A percentile compares a stretch with the other conserved stretches of the same genome.
phyloP scores from a whole-genome alignment of 2,113 vertebrate genomes.

The Cricetomys ansorgei region DNA sequence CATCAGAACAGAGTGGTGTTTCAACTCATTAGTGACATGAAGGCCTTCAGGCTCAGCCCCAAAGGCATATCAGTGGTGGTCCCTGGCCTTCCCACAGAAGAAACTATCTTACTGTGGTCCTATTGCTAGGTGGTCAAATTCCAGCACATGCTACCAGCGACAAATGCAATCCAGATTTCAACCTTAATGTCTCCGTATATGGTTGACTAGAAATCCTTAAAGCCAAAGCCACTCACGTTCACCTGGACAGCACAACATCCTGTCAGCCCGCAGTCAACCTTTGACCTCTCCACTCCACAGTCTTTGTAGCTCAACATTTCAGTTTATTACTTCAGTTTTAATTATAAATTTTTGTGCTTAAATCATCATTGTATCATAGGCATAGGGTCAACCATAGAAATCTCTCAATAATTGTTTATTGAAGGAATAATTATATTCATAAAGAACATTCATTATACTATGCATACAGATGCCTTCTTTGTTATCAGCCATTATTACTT shows the following conservation, averaged over 20 bases:
- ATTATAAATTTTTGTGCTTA: neutral
- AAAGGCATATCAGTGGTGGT: neutral
- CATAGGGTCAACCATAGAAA: neutral
- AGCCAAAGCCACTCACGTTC: neutral
- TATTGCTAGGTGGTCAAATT: neutral
- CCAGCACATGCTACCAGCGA: neutral
- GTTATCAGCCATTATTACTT: neutral
- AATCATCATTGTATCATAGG: neutral
- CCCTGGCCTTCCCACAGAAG: neutral
- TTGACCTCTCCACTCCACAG: neutral
- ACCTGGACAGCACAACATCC: neutral
- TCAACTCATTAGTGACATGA: neutral
- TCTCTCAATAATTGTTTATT: neutral
- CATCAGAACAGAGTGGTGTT: too few relatives aligned
- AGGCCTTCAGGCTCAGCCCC: neutral
- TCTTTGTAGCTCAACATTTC: too few relatives aligned
- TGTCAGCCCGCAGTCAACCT: neutral
- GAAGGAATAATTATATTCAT: neutral
- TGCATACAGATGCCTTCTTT: neutral
- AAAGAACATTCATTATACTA: neutral
- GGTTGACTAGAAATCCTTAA: neutral
- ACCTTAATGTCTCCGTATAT: neutral
- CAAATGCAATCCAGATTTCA: neutral
- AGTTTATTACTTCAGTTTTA: neutral
- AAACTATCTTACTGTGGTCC: too few relatives aligned